Percentiles rank a stretch among this genome's conserved stretches.
Evolutionary conservation across 2,888 invertebrate species (phyloP).

Genomic region (Phengaris arion): DNA sequence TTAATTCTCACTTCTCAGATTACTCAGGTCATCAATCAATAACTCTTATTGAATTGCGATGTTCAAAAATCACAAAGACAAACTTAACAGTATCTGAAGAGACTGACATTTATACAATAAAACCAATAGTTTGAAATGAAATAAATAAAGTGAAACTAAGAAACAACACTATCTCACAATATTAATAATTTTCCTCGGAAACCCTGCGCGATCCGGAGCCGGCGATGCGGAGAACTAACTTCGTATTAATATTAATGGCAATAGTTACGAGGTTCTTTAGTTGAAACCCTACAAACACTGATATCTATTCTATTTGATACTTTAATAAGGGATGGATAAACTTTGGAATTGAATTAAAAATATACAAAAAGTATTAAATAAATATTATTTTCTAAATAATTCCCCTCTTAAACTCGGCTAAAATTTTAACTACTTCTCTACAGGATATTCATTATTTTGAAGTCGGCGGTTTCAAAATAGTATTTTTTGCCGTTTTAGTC

Average conservation of each 20-base stretch:
- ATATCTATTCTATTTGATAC: neutral
- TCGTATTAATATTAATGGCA: constrained; percentile 23
- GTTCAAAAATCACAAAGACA: too few species aligned
- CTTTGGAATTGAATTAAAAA: too few species aligned
- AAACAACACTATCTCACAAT: neutral
- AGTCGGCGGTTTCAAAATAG: too few species aligned
- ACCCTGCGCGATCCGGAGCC: neutral
- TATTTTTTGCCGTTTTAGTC: too few species aligned
- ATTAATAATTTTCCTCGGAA: constrained; percentile 18
- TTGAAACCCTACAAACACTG: neutral
- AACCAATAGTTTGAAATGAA: neutral
- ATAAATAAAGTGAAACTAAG: neutral
- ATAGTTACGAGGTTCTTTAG: neutral
- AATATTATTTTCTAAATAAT: too few species aligned
- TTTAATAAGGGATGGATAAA: neutral
- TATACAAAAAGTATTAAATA: too few species aligned
- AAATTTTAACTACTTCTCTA: too few species aligned
- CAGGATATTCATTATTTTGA: too few species aligned
- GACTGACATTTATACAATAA: neutral
- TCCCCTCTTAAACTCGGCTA: too few species aligned
- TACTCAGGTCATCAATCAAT: too few species aligned
- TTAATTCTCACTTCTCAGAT: too few species aligned
- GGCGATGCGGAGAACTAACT: constrained; percentile 12
- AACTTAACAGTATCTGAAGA: neutral
- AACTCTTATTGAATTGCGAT: too few species aligned